phyloP scores from a whole-genome alignment of 1,140 invertebrate genomes.

The Mizuhopecten yessoensis region DNA sequence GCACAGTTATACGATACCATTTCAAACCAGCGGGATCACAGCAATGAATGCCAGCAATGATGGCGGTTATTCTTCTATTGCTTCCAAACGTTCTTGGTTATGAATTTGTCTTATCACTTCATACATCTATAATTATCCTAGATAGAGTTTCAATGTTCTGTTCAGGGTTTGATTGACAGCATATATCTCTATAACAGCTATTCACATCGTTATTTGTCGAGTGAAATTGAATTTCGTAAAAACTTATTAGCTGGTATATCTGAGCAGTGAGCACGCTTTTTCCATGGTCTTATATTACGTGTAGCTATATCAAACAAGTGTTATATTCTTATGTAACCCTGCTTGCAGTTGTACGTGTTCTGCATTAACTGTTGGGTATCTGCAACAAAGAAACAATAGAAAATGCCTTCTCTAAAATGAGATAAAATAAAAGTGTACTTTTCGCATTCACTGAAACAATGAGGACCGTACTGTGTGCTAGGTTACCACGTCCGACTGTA shows the following conservation, averaged over 20 bases:
- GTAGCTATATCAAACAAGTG: not conserved
- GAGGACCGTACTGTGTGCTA: too few species aligned
- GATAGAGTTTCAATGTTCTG: slow-evolving; percentile 18
- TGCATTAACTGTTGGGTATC: too few species aligned
- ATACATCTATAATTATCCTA: slow-evolving; percentile 23
- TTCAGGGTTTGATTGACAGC: slow-evolving; percentile 22
- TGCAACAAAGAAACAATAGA: too few species aligned
- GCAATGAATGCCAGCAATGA: not conserved
- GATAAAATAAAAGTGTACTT: too few species aligned
- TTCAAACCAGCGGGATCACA: not conserved
- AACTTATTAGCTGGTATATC: not conserved
- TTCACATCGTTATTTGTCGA: not conserved
- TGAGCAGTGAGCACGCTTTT: not conserved
- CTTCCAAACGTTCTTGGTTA: slow-evolving; percentile 33
- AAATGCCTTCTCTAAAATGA: too few species aligned
- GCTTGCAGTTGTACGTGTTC: too few species aligned
- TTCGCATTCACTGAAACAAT: too few species aligned
- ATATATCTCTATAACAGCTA: not conserved
- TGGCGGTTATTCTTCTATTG: not conserved
- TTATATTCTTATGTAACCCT: not conserved
- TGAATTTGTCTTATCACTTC: slow-evolving; percentile 14
- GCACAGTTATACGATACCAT: slow-evolving; percentile 27
- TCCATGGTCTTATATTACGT: not conserved
- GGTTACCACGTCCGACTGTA: too few species aligned
- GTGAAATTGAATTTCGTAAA: slow-evolving; percentile 11